A percentile compares a stretch with the other conserved stretches of the same genome.
Conservation (phyloP, 2,888 invertebrate genomes). For the Clistopyga incitator region DNA sequence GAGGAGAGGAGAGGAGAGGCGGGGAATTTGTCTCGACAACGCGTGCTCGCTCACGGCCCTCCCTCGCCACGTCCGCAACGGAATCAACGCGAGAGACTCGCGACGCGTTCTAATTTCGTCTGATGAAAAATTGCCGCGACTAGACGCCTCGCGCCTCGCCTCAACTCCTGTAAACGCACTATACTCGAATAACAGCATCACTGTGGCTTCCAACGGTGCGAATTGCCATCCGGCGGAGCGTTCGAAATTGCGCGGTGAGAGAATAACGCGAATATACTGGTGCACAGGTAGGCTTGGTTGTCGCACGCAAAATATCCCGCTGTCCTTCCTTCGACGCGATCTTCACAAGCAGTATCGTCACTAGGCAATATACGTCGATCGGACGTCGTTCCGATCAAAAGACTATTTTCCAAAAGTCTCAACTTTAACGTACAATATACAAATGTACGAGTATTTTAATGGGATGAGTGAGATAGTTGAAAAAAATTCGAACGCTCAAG, state of each 20-base stretch:
- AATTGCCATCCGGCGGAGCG: slow-evolving; percentile 13
- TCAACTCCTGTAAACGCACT: slow-evolving; percentile 38
- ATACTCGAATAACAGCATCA: slow-evolving; percentile 22
- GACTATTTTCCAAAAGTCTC: background rate
- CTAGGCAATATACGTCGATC: slow-evolving; percentile 25
- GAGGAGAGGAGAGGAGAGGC: slow-evolving; percentile 4
- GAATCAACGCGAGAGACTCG: slow-evolving; percentile 50
- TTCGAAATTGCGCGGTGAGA: slow-evolving; percentile 21
- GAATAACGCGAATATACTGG: background rate
- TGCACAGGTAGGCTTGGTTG: slow-evolving; percentile 13
- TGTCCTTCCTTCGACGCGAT: background rate
- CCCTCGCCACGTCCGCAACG: slow-evolving; percentile 62
- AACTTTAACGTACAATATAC: background rate
- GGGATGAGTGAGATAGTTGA: slow-evolving; percentile 20
- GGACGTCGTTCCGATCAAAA: slow-evolving; percentile 41
- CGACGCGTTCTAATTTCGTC: slow-evolving; percentile 69
- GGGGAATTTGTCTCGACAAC: slow-evolving; percentile 3
- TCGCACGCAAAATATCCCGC: background rate
- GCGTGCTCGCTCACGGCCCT: slow-evolving; percentile 56
- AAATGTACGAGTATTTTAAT: background rate
- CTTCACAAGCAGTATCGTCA: background rate
- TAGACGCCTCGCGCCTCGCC: slow-evolving; percentile 51
- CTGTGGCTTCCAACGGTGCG: slow-evolving; percentile 58
- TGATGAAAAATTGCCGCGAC: slow-evolving; percentile 68
- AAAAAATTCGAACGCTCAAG: slow-evolving; percentile 52